phyloP scores from a whole-genome alignment of 2,888 invertebrate species.

The Teleiodes luculella region DNA sequence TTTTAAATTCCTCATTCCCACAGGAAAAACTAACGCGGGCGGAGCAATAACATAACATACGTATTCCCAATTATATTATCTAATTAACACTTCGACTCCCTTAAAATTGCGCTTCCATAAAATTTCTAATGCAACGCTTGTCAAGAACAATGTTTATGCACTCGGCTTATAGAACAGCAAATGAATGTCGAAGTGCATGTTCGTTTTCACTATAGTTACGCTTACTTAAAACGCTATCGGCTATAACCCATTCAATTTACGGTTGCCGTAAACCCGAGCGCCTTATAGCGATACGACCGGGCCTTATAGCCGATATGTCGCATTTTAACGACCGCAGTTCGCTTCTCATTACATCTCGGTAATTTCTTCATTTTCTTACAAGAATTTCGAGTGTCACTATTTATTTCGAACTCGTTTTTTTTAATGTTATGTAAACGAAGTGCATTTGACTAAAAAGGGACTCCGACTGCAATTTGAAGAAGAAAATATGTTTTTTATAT shows the following conservation, averaged over 20 bases:
- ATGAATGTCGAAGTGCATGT: no score
- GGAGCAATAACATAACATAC: no score
- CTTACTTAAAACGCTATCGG: not conserved
- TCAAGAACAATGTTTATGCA: not conserved
- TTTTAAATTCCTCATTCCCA: no score
- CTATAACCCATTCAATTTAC: slow-evolving; percentile 47
- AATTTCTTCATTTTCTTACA: slow-evolving; percentile 53
- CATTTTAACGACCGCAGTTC: slow-evolving; percentile 63
- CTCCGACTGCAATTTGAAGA: no score
- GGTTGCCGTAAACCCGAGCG: slow-evolving; percentile 47
- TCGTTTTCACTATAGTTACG: no score
- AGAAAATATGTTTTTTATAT: no score
- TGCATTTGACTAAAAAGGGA: no score
- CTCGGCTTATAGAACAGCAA: no score
- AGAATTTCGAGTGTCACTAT: slow-evolving; percentile 27
- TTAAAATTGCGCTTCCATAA: no score
- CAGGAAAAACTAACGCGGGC: no score
- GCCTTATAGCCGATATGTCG: slow-evolving; percentile 34
- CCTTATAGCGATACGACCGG: slow-evolving; percentile 52
- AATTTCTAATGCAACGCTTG: not conserved
- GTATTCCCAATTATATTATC: no score
- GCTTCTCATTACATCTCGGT: slow-evolving; percentile 53
- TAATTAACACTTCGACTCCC: no score
- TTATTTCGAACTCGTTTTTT: slow-evolving; percentile 21
- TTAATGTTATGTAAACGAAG: not conserved